phyloP scores from a whole-genome alignment of 2,113 vertebrate genomes.

The Sebastes schlegelii region DNA sequence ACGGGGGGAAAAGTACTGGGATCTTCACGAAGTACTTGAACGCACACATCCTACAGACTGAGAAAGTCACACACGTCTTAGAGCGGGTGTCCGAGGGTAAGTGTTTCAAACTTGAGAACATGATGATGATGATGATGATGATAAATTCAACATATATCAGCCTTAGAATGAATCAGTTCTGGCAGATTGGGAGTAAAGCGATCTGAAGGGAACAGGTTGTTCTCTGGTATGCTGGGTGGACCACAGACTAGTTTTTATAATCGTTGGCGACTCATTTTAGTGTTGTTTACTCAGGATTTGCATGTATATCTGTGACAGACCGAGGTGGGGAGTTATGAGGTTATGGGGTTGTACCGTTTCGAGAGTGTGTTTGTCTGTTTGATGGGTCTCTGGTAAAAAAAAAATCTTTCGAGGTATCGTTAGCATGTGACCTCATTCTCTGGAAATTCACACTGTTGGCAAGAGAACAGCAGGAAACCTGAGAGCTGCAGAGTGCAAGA shows the following conservation, averaged over 20 bases:
- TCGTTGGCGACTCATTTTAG: slow-evolving; percentile 21
- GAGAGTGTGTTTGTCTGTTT: slow-evolving; percentile 58
- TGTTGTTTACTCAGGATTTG: slow-evolving; percentile 48
- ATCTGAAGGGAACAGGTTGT: slow-evolving; percentile 24
- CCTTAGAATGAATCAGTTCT: neutral
- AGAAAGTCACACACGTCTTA: slow-evolving; percentile 89
- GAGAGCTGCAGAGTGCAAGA: slow-evolving; percentile 71
- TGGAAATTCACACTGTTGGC: slow-evolving; percentile 79
- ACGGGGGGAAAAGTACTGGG: slow-evolving; percentile 88
- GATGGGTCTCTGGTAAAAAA: slow-evolving; percentile 66
- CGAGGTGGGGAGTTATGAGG: neutral
- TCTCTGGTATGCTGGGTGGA: slow-evolving; percentile 13
- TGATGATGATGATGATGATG: too few relatives aligned
- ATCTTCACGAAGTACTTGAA: slow-evolving; percentile 94
- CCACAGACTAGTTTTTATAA: slow-evolving; percentile 33
- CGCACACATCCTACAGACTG: slow-evolving; percentile 85
- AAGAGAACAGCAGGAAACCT: slow-evolving; percentile 77
- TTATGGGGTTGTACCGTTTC: slow-evolving; percentile 12
- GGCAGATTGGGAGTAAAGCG: slow-evolving; percentile 22
- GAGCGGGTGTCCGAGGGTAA: slow-evolving; percentile 90
- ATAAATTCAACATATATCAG: neutral
- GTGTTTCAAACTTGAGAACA: slow-evolving; percentile 20
- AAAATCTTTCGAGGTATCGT: slow-evolving; percentile 63
- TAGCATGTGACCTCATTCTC: slow-evolving; percentile 82
- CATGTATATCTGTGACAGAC: slow-evolving; percentile 5